Evolutionary conservation across 2,888 invertebrate species (phyloP), one percentile per base, ranked within the genome.

Genomic region (Mechanitis messenoides): DNA sequence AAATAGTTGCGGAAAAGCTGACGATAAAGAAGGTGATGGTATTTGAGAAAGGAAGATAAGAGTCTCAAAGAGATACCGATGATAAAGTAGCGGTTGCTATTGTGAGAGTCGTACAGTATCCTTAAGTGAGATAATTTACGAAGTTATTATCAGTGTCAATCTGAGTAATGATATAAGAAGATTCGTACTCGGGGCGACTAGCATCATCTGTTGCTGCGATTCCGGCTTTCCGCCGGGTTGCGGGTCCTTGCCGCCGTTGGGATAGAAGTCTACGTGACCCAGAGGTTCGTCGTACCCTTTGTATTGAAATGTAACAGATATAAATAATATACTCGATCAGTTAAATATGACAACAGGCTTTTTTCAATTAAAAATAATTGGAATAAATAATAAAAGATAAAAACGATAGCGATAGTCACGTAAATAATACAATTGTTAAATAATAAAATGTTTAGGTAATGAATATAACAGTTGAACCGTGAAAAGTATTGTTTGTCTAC

Each of bases 251-350:
- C 93, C 93, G 6, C 91, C 88, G 78, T 93, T 93, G 33, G 93
- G 93, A 80, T 91, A 93, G 79, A 93, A 93, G 77, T 93, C 93
- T 33, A 84, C 92, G 75, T 93, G 92, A 0, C 93, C 93, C 12
- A 92, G 78, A 0, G 89, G 83, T 9, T 84, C 76, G 12, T 91
- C 90, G 74, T 79, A 83, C 0, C 90, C 90, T 89, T 75, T 3
- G 45, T 42, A 58, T 33, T 12, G 33, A 38, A 45, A 50, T 47
- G 53, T 55, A 59, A 58, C 46, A 45, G n/a, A 9, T 4, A 6
- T 5, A 1, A 54, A 6, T 1, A 3, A 47, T 38, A 31, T 20
- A 42, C 20, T 20, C 20, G 20, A 20, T 20, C 20, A 20, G 20
- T 20, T 2, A 6, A 35, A 35, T 2, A 35, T 35, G 20, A 20